A percentile compares a stretch with the other conserved stretches of the same genome.
These are phyloP conservation scores for Esox masquinongy DNA, from an alignment of 2,797 vertebrate genomes.

Conservation along the genomic window DNA sequence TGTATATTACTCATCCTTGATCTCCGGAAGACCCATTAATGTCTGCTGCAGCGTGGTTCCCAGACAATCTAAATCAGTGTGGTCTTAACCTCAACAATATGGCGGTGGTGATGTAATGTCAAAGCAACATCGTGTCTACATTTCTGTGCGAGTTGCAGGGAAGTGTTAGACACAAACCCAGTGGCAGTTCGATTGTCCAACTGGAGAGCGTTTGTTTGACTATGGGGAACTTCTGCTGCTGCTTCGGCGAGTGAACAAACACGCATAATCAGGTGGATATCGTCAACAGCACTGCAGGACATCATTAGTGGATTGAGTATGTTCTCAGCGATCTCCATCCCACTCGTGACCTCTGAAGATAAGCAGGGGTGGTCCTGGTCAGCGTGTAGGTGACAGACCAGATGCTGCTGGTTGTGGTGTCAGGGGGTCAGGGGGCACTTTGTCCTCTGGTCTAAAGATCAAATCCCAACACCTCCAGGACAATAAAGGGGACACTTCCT, in stretches of 20 bases:
- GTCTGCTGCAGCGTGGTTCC: conserved; percentile 48
- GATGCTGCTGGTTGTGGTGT: conserved; percentile 6
- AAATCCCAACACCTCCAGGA: no score
- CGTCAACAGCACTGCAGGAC: no score
- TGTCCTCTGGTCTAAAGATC: no score
- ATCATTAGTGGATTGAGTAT: no score
- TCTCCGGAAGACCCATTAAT: conserved; percentile 46
- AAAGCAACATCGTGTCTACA: conserved; percentile 42
- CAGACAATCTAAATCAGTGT: conserved; percentile 60
- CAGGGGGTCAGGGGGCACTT: neutral
- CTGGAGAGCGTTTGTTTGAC: no score
- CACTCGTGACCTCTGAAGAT: conserved; percentile 27
- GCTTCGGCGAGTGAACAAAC: no score
- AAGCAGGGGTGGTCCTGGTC: conserved; percentile 11
- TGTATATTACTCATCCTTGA: conserved; percentile 61
- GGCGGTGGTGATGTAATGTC: conserved; percentile 40
- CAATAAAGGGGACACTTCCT: no score
- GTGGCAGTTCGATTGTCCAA: conserved; percentile 27
- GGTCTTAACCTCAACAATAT: conserved; percentile 27
- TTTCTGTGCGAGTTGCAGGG: conserved; percentile 24
- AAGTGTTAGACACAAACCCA: conserved; percentile 25
- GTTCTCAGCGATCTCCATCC: no score
- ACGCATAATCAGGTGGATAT: no score
- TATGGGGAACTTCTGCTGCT: no score
- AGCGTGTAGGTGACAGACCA: neutral